A percentile compares a stretch with the other conserved stretches of the same genome.
Conservation (phyloP, 35 echinoderm and acorn worm genomes). For the Ophioderma brevispina region DNA sequence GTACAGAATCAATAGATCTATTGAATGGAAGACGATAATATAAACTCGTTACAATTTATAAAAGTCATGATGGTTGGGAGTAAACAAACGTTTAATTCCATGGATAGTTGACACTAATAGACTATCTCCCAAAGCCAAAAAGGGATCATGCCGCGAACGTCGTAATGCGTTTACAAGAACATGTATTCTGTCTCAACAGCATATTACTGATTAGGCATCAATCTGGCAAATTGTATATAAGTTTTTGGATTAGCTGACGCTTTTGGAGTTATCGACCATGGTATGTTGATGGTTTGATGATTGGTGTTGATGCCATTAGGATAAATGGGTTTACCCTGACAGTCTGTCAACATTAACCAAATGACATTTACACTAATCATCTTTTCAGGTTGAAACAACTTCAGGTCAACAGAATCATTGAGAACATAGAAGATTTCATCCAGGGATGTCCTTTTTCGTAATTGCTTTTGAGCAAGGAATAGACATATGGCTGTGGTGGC, state of each 20-base stretch:
- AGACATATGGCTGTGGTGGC: not conserved
- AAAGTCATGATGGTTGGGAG: not conserved
- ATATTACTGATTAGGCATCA: not conserved
- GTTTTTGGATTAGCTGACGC: not conserved
- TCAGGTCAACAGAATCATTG: not conserved
- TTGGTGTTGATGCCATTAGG: not conserved
- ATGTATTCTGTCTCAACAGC: not conserved
- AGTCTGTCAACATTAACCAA: not conserved
- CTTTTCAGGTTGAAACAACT: not conserved
- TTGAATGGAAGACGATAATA: not conserved
- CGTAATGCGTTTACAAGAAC: not conserved
- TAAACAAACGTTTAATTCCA: not conserved
- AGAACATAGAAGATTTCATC: not conserved
- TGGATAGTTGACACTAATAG: not conserved
- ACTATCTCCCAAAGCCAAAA: not conserved
- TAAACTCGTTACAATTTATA: not conserved
- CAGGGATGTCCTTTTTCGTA: too few species aligned
- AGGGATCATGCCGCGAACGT: not conserved
- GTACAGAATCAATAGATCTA: too few species aligned
- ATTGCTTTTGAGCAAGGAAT: too few species aligned
- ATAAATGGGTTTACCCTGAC: not conserved
- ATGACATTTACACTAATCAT: not conserved
- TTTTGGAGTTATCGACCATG: not conserved
- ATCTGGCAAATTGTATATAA: too few species aligned
- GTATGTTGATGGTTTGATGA: too few species aligned